Evolutionary conservation across 2,113 vertebrate genomes (phyloP), one percentile per base, ranked within the genome.

Genomic region (Psammodynastes pulverulentus): DNA sequence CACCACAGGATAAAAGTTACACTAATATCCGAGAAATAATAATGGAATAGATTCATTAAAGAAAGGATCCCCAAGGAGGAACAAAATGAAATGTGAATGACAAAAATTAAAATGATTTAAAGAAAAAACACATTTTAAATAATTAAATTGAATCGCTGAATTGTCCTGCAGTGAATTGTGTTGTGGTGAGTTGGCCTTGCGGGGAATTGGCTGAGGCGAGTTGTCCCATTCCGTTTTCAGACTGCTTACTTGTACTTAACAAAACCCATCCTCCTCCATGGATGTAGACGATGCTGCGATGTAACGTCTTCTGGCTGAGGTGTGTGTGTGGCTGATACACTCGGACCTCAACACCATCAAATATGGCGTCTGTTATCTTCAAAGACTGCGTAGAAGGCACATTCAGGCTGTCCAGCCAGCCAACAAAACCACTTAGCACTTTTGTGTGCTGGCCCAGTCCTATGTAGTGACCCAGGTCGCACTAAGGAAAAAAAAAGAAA

Each of bases 191-290:
- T 48, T 48, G 48, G 5, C 3, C n/a, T n/a, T n/a, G n/a, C n/a
- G n/a, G 49, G 3, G 51, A 53, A 53, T 21, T 53, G 52, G 52
- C 52, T 53, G 15, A 0, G 52, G 19, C 19, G 3, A 26, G 24
- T 9, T 58, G 24, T 58, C 56, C 56, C 56, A 3, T 26, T 58
- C 34, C 17, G 10, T 15, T 34, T 4, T 1, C 1, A 4, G 24
- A 92, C 87, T 52, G 98, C 99, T 91, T 98, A 99, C 99, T 98
- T 96, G 98, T 98, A 49, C 98, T 99, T 91, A 97, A 97, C 84
- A 99, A 95, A 9, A 98, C 98, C 99, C 99, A 99, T 87, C 99
- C 99, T 9, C 99, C 99, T 72, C 99, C 99, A 0, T 99, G 99
- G 95, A 99, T 98, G 67, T 98, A 99, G 86, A 99, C 17, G 24